Conservation (phyloP, 2,888 invertebrate genomes). For the Rhamnusium bicolor region DNA sequence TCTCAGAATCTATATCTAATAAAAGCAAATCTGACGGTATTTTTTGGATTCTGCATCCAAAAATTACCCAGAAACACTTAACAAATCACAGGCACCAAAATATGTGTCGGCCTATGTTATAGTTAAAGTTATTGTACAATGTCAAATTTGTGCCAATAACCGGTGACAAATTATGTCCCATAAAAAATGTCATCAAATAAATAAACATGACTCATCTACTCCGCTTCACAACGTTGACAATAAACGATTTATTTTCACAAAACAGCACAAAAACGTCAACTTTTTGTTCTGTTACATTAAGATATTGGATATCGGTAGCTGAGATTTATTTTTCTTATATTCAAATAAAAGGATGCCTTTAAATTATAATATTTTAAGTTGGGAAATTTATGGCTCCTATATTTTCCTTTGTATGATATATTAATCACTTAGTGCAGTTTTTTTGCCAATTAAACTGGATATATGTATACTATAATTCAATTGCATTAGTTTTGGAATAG, state of each 20-base stretch:
- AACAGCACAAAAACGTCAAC: constrained; percentile 43
- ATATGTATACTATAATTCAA: no score
- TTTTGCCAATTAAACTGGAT: background rate
- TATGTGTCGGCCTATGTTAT: no score
- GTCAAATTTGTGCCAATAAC: background rate
- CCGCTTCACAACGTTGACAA: constrained; percentile 40
- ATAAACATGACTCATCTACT: constrained; percentile 26
- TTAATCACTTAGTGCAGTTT: background rate
- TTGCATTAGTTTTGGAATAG: no score
- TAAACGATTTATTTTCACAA: constrained; percentile 43
- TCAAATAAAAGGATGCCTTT: constrained; percentile 43
- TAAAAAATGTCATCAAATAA: background rate
- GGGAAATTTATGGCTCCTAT: constrained; percentile 5
- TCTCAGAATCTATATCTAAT: no score
- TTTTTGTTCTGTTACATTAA: constrained; percentile 48
- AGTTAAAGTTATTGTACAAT: no score
- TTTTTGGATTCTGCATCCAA: no score
- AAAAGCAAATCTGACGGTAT: no score
- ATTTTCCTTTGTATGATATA: constrained; percentile 5
- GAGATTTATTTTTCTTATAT: constrained; percentile 46
- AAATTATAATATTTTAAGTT: constrained; percentile 42
- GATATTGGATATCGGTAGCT: constrained; percentile 47
- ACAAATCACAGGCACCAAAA: no score
- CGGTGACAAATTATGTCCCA: background rate
- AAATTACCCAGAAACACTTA: no score